Base-by-base conservation (phyloP, 2,888 invertebrate genomes). In the Allophyes oxyacanthae region DNA sequence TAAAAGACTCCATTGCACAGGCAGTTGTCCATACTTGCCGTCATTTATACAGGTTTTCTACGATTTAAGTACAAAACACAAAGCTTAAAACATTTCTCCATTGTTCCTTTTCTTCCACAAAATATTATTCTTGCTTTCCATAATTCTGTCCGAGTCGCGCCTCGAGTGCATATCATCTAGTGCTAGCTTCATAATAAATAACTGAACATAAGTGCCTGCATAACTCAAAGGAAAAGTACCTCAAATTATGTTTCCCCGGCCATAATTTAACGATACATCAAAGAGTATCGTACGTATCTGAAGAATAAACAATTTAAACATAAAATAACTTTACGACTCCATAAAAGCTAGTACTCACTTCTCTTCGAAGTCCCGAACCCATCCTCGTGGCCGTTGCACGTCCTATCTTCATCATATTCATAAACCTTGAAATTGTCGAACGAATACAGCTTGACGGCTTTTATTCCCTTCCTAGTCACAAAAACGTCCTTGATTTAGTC, bases 361-460 rank as follows among this genome's bases (percentile, higher is more conserved):
- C 92, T 89, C 72, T 91, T 91, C 72, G 88, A 83, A 70, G 89
- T 85, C 58, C 87, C 88, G 81, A 91, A 93, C 61, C 82, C 90
- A 80, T 93, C 92, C 65, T 92, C 92, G 68, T 89, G 91, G 53
- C 87, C 88, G 72, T 89, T 89, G 84, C 83, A 92, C 75, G 86
- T 82, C 66, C 86, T 82, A 65, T 92, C 94, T 66, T 89, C 93
- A 84, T 93, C 94, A 75, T 93, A 94, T 86, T 93, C 92, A 77
- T 93, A 94, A 72, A 88, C 92, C 86, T 94, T 91, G 84, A 94
- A 94, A 85, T 89, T 93, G 77, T 94, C 93, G 85, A 94, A 91
- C 85, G 94, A 94, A 94, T 93, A 94, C 94, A 94, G 94, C 89
- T 92, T 94, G 94, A 75, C 88, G 88, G 84, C 83, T 90, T 90